These are phyloP conservation scores for Mionectes macconnelli DNA, from an alignment of 2,113 vertebrate species.

Conservation along the genomic window DNA sequence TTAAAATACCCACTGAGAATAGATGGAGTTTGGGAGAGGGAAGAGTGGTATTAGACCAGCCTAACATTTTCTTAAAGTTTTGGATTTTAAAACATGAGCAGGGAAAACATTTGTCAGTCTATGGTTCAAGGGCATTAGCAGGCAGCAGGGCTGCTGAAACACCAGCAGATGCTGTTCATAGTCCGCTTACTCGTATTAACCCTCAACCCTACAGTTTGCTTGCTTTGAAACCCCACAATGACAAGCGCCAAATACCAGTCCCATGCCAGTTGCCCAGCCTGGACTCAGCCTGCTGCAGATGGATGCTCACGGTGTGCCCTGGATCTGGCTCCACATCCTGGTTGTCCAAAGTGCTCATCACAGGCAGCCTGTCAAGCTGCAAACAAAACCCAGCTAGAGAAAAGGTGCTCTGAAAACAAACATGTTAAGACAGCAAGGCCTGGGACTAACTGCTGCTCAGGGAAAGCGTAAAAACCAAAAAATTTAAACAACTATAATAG, in stretches of 20 bases:
- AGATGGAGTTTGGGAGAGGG: not conserved
- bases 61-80: not conserved
- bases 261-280: rapidly evolving
- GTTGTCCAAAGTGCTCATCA: rapidly evolving
- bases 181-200: not conserved
- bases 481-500: rapidly evolving
- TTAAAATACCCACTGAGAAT: not conserved
- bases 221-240: not conserved
- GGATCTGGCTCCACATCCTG: rapidly evolving
- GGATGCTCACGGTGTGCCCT: rapidly evolving
- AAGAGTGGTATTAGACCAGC: not conserved
- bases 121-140: not conserved
- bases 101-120: not conserved
- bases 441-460: not conserved
- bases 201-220: not conserved
- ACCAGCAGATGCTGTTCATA: not conserved
- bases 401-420: not conserved
- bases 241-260: not conserved
- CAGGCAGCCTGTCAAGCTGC: not conserved
- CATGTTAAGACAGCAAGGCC: not conserved
- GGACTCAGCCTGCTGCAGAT: rapidly evolving
- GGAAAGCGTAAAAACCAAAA: not conserved
- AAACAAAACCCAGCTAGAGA: not conserved
- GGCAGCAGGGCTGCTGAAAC: not conserved
- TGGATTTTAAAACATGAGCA: not conserved